Evolutionary conservation across 1,140 invertebrate species (phyloP).

Genomic region (Drosophila micromelanica): DNA sequence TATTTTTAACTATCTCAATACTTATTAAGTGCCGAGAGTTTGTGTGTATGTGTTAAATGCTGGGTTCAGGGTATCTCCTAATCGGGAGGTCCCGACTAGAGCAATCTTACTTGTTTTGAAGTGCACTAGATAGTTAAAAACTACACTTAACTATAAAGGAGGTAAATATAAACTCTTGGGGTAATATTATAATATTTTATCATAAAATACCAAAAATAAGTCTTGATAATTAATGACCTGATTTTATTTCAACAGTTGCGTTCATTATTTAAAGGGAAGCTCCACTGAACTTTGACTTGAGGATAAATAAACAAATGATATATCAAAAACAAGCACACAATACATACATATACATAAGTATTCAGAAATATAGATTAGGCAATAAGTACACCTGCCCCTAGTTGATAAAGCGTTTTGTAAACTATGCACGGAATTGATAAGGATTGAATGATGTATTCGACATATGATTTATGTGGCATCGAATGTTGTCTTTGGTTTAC

Average conservation of each 20-base stretch:
- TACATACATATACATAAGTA: background rate
- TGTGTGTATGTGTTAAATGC: no score
- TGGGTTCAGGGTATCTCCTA: no score
- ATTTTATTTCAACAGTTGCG: background rate
- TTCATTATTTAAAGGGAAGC: constrained; percentile 2
- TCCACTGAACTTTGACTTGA: constrained; percentile 27
- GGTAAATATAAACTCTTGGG: no score
- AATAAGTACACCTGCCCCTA: constrained; percentile 23
- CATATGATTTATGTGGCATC: constrained; percentile 18
- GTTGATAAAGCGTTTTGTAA: constrained; percentile 21
- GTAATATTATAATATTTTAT: no score
- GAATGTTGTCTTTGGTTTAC: constrained; percentile 23
- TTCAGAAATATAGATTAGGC: constrained; percentile 5
- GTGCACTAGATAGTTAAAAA: no score
- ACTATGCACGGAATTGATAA: constrained; percentile 28
- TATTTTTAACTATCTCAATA: no score
- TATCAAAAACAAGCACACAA: constrained; percentile 15
- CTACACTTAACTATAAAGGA: no score
- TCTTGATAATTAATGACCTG: background rate
- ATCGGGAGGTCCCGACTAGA: no score
- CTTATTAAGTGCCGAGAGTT: no score
- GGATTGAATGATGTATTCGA: constrained; percentile 5
- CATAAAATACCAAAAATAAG: background rate
- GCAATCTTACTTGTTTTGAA: no score
- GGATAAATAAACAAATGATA: constrained; percentile 12